Evolutionary conservation across 2,888 invertebrate species (phyloP), one percentile per base, ranked within the genome.

Genomic region (Sceliomorpha sp.): DNA sequence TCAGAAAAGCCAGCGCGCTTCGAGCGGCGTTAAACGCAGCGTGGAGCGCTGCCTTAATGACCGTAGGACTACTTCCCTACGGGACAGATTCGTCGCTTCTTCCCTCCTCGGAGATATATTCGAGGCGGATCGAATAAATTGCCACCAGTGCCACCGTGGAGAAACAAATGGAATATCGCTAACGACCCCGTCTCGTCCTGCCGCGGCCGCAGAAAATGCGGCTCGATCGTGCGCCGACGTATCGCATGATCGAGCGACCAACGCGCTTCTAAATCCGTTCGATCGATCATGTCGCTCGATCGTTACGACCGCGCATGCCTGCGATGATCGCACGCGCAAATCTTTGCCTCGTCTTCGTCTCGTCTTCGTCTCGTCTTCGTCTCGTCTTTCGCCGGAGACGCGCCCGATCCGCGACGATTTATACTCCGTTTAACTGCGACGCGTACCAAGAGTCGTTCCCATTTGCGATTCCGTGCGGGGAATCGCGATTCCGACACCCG

Each of bases 81-180:
- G 13, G 53, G 47, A 50, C 56, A 26, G 64, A 55, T 50, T 67
- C 60, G 44, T 60, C 55, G 53, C 59, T 55, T 51, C 53, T 47
- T 63, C 45, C 51, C 51, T 58, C 15, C 34, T 26, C 39, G 50
- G 17, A 68, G 55, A 62, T 69, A 50, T 51, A 62, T 62, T 45
- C 40, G 7, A 31, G 45, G 39, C 31, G 17, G 37, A 26, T 63
- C 37, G 50, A 39, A 64, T 63, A 63, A 69, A 69, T 69, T 63
- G 63, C 69, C 58, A 63, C 63, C 26, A 34, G 55, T 70, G 64
- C 59, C 64, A 64, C 55, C 39, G 59, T 44, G 45, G 69, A 53
- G 47, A 51, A 62, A 68, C 68, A 62, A 68, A 68, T 68, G 69
- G 53, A 58, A 58, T 53, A 48, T 14, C 29, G 36, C 58, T 63